Base-by-base conservation (phyloP, 2,113 vertebrate species). In the Haplochromis vanheusdeni region DNA sequence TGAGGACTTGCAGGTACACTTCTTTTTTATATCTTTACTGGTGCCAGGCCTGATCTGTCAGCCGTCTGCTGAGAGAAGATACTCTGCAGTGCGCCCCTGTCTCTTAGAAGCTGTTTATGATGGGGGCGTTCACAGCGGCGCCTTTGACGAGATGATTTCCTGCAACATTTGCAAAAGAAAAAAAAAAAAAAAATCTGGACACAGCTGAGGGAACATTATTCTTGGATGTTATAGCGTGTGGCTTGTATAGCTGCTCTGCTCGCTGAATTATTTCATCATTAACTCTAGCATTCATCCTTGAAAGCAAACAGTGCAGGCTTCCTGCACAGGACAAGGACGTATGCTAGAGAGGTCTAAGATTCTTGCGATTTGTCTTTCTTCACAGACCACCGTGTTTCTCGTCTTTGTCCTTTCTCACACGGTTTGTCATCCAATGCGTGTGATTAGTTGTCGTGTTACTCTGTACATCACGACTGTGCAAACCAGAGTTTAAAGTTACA, bases 81-180 rank as follows among this genome's bases (percentile, higher is more conserved):
- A 56, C 90, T 37, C 23, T 35, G 49, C 79, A 33, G 23, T 52
- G 58, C 35, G 17, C 85, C 79, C 37, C 31, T 54, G 82, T 77
- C 70, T 81, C 68, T 81, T 85, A 62, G 83, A 87, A 83, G 45
- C 55, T 80, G 81, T 87, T 89, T 85, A 85, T 86, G 85, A 91
- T 68, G 82, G 70, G 77, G 79, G 37, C 65, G 55, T 90, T 87
- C 80, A 84, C 85, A 82, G 54, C 5, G 26, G 16, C 83, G 70
- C 60, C 23, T 79, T 70, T 84, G 86, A 89, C 84, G 33, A 80
- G 80, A 83, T 83, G 75, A 87, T 90, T 83, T 85, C 81, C 73
- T 56, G 55, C 58, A 21, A 86, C 86, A 93, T 89, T 87, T 81
- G 58, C 49, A 5, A 19, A 79, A 54, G 21, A 73, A 77, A 84